Evolutionary conservation across 2,888 invertebrate species (phyloP).

Genomic region (Steromphala cineraria): DNA sequence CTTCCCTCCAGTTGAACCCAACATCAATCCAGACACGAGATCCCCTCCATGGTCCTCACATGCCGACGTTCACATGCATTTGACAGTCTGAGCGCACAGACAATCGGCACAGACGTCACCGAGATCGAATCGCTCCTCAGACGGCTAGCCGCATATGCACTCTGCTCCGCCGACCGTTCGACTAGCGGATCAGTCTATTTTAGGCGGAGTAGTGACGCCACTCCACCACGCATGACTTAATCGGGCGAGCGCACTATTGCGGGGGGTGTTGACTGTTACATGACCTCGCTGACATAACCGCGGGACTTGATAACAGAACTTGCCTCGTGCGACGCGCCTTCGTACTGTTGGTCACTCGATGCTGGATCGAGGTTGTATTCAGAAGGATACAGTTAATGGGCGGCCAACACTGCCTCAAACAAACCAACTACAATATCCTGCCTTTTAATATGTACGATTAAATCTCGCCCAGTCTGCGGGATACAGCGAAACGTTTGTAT

Average conservation of each 20-base stretch:
- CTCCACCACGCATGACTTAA: slow-evolving; percentile 26
- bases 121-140: not conserved
- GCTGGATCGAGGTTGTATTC: no score
- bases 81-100: not conserved
- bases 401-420: no score
- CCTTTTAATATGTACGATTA: no score
- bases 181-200: not conserved
- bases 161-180: not conserved
- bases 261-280: not conserved
- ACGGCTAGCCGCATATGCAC: not conserved
- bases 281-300: not conserved
- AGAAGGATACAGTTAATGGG: no score
- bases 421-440: no score
- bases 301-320: not conserved
- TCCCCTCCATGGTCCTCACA: not conserved
- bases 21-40: not conserved
- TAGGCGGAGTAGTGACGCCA: slow-evolving; percentile 13
- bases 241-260: slow-evolving; percentile 7
- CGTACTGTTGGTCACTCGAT: not conserved
- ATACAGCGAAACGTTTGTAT: no score
- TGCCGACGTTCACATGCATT: not conserved
- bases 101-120: slow-evolving; percentile 12
- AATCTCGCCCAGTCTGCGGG: no score
- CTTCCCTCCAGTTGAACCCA: not conserved
- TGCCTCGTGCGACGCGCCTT: not conserved